Conservation (phyloP, 2,888 invertebrate genomes). For the Drosophila austrosaltans region DNA sequence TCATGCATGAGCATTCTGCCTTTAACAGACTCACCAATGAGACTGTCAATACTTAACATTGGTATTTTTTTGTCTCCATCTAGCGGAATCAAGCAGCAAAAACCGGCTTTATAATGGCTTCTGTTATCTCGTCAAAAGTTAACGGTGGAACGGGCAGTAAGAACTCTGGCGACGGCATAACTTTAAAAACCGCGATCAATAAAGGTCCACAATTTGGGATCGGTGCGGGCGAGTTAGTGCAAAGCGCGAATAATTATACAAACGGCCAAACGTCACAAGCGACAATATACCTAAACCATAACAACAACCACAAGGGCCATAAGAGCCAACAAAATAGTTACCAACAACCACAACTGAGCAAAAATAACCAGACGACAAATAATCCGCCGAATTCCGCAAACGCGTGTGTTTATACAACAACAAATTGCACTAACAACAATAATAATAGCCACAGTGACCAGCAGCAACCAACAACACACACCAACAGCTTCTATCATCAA, state of each 20-base stretch:
- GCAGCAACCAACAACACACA: conserved; percentile 51
- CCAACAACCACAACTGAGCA: conserved; percentile 10
- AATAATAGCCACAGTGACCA: conserved; percentile 52
- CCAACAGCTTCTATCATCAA: conserved; percentile 77
- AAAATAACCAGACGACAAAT: conserved; percentile 61
- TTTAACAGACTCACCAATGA: conserved; percentile 50
- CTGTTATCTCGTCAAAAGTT: conserved; percentile 64
- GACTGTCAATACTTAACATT: no score
- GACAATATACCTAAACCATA: conserved; percentile 65
- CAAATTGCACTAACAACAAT: conserved; percentile 55
- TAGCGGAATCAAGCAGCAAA: no score
- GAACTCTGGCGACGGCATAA: conserved; percentile 53
- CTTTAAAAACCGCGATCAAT: conserved; percentile 39
- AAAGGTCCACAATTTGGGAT: conserved; percentile 48
- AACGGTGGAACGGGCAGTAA: conserved; percentile 58
- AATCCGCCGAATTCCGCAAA: conserved; percentile 50
- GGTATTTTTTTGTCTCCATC: no score
- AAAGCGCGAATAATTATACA: conserved; percentile 64
- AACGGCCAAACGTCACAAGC: conserved; percentile 70
- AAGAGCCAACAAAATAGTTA: conserved; percentile 34
- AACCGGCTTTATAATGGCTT: conserved; percentile 6
- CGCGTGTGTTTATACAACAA: conserved; percentile 73
- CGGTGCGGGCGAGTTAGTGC: conserved; percentile 55
- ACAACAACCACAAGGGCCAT: conserved; percentile 28
- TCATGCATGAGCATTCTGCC: conserved; percentile 43